Evolutionary conservation across 2,797 vertebrate genomes (phyloP), one percentile per base, ranked within the genome.

Genomic region (Accipiter fasciatus): DNA sequence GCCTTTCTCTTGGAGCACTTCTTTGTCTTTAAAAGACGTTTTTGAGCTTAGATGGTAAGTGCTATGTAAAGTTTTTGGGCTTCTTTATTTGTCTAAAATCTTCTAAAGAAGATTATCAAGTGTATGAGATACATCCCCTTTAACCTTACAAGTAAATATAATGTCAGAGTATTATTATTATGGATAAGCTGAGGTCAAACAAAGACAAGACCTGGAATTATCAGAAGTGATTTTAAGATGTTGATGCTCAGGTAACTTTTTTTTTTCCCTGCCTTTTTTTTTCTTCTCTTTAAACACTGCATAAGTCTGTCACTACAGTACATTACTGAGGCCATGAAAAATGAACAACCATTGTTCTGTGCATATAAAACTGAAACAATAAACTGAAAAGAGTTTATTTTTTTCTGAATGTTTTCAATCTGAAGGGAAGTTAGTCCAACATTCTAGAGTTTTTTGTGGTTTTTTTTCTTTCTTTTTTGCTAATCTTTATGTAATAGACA

Each of bases 341-440:
- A 94, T 81, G 73, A 94, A 28, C 67, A 15, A 16, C 33, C 42
- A 67, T 95, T 75, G 35, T 94, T 91, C 66, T 93, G 46, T 78
- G 64, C 6, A 2, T 75, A 31, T 67, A 24, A 91, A 94, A 76
- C 59, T 86, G 44, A 90, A 91, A 90, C 55, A 92, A 85, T 92
- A 83, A 95, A 46, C 86, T 71, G 59, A 83, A 33, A 69, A 49
- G 46, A 78, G 73, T 87, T 94, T 77, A 21, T 93, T 95, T 95
- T 95, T 92, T 94, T 85, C 79, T 67, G 84, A 82, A 37, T 86
- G 25, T 59, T 96, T 97, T 93, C 44, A 33, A 66, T 93, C 94
- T 95, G 44, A 40, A 79, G 39, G 31, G 26, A 66, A 65, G 84
- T 90, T 55, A 92, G 54, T 76, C 42, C 0, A 20, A 6, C 47